A percentile compares a stretch with the other conserved stretches of the same genome.
phyloP scores from a whole-genome alignment of 2,113 vertebrate genomes.

The Psammodynastes pulverulentus region DNA sequence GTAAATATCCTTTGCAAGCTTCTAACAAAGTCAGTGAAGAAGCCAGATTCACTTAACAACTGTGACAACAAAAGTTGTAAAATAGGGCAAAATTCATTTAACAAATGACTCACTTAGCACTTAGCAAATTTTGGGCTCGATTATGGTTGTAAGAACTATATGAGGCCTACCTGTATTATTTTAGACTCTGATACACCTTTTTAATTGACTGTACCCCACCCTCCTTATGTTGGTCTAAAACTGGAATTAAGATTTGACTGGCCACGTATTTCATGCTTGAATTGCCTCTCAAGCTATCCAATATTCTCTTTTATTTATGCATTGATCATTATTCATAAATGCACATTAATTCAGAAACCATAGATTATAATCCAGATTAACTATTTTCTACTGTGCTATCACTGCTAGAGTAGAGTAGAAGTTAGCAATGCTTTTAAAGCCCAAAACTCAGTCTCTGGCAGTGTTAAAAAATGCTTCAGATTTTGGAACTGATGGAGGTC shows the following conservation, averaged over 20 bases:
- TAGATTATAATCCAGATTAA: background rate
- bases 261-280: background rate
- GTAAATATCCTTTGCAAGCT: background rate
- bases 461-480: background rate
- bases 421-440: background rate
- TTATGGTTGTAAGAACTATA: background rate
- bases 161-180: background rate
- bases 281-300: background rate
- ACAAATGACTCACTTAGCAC: background rate
- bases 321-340: background rate
- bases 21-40: background rate
- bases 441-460: background rate
- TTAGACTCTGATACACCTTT: background rate
- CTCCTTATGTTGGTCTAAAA: background rate
- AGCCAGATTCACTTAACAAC: background rate
- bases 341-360: background rate
- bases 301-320: background rate
- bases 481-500: background rate
- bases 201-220: background rate
- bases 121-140: background rate
- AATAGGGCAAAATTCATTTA: background rate
- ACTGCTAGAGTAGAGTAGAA: background rate
- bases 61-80: background rate
- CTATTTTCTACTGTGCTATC: background rate
- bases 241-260: background rate